Conservation (phyloP, 2,888 invertebrate genomes). For the Trissonchulus sp. region DNA sequence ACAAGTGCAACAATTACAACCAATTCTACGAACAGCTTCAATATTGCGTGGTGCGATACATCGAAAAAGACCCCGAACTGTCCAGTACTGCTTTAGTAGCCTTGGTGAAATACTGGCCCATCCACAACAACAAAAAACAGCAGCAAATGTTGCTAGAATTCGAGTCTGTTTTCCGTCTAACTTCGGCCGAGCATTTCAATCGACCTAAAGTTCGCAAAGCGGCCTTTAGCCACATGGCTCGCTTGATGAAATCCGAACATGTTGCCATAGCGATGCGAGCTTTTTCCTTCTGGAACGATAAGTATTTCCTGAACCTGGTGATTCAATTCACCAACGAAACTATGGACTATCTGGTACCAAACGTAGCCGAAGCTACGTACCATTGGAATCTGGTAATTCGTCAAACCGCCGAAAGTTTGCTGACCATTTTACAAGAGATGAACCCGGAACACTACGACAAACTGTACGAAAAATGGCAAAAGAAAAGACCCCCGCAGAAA, state of each 20-base stretch:
- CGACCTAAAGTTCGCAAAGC: background rate
- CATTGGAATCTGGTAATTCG: background rate
- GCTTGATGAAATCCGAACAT: background rate
- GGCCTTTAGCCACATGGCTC: background rate
- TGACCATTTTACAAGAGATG: background rate
- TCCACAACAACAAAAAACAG: conserved; percentile 7
- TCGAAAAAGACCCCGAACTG: conserved; percentile 8
- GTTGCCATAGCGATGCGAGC: background rate
- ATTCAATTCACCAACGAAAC: background rate
- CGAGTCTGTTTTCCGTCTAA: background rate
- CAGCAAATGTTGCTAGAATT: background rate
- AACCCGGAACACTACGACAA: background rate
- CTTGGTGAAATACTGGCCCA: conserved; percentile 10
- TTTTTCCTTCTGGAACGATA: background rate
- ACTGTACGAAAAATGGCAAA: background rate
- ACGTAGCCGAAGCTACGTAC: background rate
- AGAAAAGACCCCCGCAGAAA: background rate
- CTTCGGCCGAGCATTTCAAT: background rate
- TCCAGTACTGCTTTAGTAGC: background rate
- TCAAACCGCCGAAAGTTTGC: background rate
- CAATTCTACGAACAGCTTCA: background rate
- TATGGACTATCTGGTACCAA: conserved; percentile 1
- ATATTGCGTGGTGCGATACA: background rate
- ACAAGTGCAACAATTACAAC: conserved; percentile 11
- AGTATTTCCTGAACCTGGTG: background rate